Evolutionary conservation across 2,113 vertebrate species (phyloP), one percentile per base, ranked within the genome.

Genomic region (Deroptyus accipitrinus): DNA sequence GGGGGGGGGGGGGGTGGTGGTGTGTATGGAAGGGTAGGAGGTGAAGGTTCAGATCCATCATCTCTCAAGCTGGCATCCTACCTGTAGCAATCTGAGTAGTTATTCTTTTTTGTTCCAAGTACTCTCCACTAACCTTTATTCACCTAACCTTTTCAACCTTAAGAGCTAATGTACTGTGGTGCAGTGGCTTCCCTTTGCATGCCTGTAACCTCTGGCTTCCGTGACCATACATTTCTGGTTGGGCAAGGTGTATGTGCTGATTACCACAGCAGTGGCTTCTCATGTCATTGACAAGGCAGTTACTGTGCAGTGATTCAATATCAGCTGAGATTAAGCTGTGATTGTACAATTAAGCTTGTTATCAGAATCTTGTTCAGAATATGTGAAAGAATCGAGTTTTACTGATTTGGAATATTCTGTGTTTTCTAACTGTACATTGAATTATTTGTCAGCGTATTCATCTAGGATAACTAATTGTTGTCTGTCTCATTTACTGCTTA

Each of bases 291-390:
- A 94, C 86, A 88, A 94, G 57, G 88, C 93, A 83, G 94, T 96
- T 97, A 97, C 80, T 96, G 80, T 95, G 90, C 41, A 62, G 77
- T 96, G 95, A 98, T 98, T 97, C 97, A 97, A 95, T 88, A 97
- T 83, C 88, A 96, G 74, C 93, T 95, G 94, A 94, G 90, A 97
- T 95, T 96, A 96, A 97, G 84, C 94, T 72, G 25, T 95, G 96
- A 94, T 94, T 96, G 87, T 92, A 51, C 92, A 97, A 97, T 98
- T 97, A 93, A 92, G 86, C 96, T 95, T 95, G 94, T 96, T 97
- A 97, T 96, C 95, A 89, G 77, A 92, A 94, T 91, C 94, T 78
- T 95, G 87, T 64, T 94, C 64, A 78, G 95, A 94, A 80, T 92
- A 62, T 30, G 89, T 88, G 84, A 97, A 69, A 87, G 87, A 96